Conservation (phyloP, 2,888 invertebrate genomes). For the Polydrusus tereticollis region DNA sequence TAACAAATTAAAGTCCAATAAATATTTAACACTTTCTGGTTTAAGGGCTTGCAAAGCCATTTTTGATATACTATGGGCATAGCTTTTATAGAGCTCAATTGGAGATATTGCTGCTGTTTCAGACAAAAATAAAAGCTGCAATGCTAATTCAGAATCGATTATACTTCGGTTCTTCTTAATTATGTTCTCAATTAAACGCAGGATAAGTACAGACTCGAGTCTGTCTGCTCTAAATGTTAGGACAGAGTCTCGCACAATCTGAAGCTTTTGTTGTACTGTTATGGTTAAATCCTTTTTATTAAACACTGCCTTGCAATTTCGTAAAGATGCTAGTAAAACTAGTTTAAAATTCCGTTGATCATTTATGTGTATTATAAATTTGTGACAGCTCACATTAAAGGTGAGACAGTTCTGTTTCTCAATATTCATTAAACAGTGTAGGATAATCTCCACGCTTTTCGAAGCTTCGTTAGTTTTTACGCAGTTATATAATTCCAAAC, state of each 20-base stretch:
- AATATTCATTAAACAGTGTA: conserved; percentile 1
- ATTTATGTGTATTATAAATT: conserved; percentile 32
- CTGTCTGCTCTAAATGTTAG: conserved; percentile 19
- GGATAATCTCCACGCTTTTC: neutral
- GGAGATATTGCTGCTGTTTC: conserved; percentile 51
- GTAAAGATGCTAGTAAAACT: conserved; percentile 47
- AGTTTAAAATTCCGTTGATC: conserved; percentile 48
- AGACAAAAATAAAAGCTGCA: conserved; percentile 48
- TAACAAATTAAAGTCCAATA: conserved; percentile 48
- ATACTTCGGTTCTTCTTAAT: conserved; percentile 47
- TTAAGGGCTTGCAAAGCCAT: conserved; percentile 36
- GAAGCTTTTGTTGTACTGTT: neutral
- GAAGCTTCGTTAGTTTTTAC: neutral
- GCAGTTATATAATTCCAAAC: neutral
- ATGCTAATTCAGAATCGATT: conserved; percentile 45
- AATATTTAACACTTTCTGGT: conserved; percentile 34
- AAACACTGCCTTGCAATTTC: conserved; percentile 27
- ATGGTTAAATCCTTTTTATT: neutral
- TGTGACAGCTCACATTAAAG: no score
- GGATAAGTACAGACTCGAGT: conserved; percentile 50
- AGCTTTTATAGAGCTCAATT: conserved; percentile 51
- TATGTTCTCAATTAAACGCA: conserved; percentile 51
- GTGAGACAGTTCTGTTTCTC: neutral
- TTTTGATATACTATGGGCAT: conserved; percentile 53
- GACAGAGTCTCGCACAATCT: conserved; percentile 4